Evolutionary conservation across 2,797 vertebrate species (phyloP).

Genomic region (Pyrocephalus nanus): DNA sequence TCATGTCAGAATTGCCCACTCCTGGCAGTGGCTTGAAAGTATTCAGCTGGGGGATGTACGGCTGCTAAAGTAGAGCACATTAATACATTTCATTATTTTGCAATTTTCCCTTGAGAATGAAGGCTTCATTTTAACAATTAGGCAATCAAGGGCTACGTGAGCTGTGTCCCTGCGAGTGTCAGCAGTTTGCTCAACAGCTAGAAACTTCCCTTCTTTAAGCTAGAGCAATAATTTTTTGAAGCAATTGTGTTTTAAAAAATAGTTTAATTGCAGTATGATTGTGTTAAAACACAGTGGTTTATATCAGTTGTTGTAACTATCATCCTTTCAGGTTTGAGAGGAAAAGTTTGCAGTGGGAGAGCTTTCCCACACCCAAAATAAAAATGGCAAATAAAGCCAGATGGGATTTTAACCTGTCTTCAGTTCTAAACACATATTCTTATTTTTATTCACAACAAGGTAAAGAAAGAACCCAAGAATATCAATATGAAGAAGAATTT

Average conservation of each 20-base stretch:
- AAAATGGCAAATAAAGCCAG: background rate
- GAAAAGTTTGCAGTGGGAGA: background rate
- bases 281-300: background rate
- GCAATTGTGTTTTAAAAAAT: background rate
- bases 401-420: background rate
- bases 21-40: background rate
- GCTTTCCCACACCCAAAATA: rapidly evolving
- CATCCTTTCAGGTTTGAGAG: background rate
- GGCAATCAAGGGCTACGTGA: background rate
- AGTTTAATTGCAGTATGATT: background rate
- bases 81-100: slow-evolving; percentile 35
- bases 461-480: background rate
- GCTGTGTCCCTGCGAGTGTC: background rate
- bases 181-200: background rate
- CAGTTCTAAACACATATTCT: background rate
- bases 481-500: background rate
- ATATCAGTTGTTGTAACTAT: background rate
- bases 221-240: background rate
- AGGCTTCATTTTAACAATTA: background rate
- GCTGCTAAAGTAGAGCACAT: background rate
- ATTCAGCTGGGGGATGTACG: background rate
- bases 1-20: background rate
- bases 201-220: background rate
- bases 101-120: background rate
- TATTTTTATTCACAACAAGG: background rate